Base-by-base conservation (phyloP, 2,888 invertebrate species). In the Euzetes globulus region DNA sequence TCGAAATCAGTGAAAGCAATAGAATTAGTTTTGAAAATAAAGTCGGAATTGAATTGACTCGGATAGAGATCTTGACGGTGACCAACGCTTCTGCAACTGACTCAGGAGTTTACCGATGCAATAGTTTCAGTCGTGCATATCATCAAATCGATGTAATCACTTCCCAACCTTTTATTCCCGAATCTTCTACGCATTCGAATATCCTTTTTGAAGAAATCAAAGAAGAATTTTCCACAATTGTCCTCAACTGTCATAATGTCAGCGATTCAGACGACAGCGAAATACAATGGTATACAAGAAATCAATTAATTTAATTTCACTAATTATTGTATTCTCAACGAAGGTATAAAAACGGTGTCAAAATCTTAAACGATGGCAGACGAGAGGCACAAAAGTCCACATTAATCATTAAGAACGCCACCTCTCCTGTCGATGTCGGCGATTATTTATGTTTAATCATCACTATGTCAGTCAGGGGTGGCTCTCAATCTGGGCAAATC, bases 91-190 rank as follows among this genome's bases (percentile, higher is more conserved):
- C 13, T 1, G 70, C 74, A 72, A 25, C 73, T 4, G 77, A 78
- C 68, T 71, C 73, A 41, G 78, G 78, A 9, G 37, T 72, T 25
- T 78, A 78, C 29, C 76, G 77, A 17, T 78, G 78, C 47, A 76
- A 78, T 52, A 71, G 63, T 63, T 71, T 74, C 50, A 74, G 70
- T 50, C 50, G 74, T 22, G 25, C 29, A 15, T 55, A 41, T 33
- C 75, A 75, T 68, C 47, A n/a, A 17, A 33, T 75, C n/a, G 11
- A 72, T 52, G 65, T 75, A 3, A 63, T 75, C 60, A 17, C 75
- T 11, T 60, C 27, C 11, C 17, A 27, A 29, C 27, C 60, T 27
- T 47, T n/a, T 33, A 3, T 19, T 9, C 17, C 25, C 11, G 50
- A 72, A 7, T 19, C 50, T 33, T 27, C 50, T 9, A n/a, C n/a